Base-by-base conservation (phyloP, 2,888 invertebrate genomes). In the Diaphora mendica region DNA sequence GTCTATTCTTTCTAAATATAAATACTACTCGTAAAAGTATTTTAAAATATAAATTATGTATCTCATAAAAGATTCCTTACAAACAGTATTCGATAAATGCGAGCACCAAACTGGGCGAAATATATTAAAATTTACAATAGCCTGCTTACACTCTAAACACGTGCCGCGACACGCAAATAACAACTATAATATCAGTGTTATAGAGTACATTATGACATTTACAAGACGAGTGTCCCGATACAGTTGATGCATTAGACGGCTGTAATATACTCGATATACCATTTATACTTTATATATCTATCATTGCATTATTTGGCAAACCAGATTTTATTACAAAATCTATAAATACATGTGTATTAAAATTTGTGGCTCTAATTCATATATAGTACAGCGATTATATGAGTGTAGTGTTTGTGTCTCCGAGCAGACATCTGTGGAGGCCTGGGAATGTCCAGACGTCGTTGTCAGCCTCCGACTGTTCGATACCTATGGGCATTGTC, bases 61-160 rank as follows among this genome's bases (percentile, higher is more conserved):
- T 30, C 9, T 39, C 33, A 42, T 55, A 13, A 68, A 64, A 73
- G 35, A 68, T 70, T n/a, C 84, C 85, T 85, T 82, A 81, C 84
- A 87, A 90, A 89, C 89, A 89, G 88, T 76, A 87, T 86, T 88
- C 89, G 79, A 87, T 82, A 84, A 83, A 83, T 86, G 89, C 88
- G 89, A 92, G 91, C 92, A 92, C 92, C 92, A 88, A 84, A 86
- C 83, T 82, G 88, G 90, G 88, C 90, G 88, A 84, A 89, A 89
- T 88, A 88, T 88, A 86, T 87, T 87, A 83, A 82, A 76, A 80
- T 81, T 73, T 82, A 85, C 84, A 82, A 79, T 77, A 84, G 76
- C 77, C 82, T 78, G 85, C 85, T 85, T 85, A 86, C 66, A 82
- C 70, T 55, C 81, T 83, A 83, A 71, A 72, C 75, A 55, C 82